phyloP scores from a whole-genome alignment of 1,140 invertebrate genomes.

The Papilio xuthus region DNA sequence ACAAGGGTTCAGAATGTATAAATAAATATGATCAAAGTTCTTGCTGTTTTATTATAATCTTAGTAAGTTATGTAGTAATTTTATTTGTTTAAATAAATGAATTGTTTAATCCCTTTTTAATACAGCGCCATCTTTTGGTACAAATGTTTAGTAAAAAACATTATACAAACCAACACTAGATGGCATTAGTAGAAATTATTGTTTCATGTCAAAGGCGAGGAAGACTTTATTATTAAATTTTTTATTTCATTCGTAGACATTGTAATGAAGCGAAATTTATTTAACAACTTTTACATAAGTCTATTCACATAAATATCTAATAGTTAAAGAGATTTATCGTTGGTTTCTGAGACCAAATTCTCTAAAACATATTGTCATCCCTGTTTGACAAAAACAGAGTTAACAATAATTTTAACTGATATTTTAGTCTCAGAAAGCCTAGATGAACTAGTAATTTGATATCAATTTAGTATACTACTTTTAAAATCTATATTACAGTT shows the following conservation, averaged over 20 bases:
- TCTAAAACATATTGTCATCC: too few species aligned
- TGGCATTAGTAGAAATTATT: too few species aligned
- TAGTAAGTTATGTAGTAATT: too few species aligned
- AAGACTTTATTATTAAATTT: background rate
- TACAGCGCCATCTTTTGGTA: background rate
- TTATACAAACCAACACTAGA: too few species aligned
- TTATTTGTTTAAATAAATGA: too few species aligned
- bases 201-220: background rate
- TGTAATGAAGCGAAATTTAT: background rate
- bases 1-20: too few species aligned
- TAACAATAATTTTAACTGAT: too few species aligned
- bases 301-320: conserved; percentile 6
- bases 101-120: background rate
- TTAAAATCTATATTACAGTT: background rate
- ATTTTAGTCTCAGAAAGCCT: too few species aligned
- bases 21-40: too few species aligned
- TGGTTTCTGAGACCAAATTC: too few species aligned
- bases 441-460: background rate
- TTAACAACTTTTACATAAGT: background rate
- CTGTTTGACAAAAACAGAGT: too few species aligned
- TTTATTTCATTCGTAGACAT: conserved; percentile 3
- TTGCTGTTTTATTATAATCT: too few species aligned
- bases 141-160: background rate
- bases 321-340: background rate
- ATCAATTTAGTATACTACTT: background rate